These are phyloP conservation scores for Solenodon paradoxus DNA, from an alignment of 2,113 vertebrate genomes.

Conservation along the genomic window DNA sequence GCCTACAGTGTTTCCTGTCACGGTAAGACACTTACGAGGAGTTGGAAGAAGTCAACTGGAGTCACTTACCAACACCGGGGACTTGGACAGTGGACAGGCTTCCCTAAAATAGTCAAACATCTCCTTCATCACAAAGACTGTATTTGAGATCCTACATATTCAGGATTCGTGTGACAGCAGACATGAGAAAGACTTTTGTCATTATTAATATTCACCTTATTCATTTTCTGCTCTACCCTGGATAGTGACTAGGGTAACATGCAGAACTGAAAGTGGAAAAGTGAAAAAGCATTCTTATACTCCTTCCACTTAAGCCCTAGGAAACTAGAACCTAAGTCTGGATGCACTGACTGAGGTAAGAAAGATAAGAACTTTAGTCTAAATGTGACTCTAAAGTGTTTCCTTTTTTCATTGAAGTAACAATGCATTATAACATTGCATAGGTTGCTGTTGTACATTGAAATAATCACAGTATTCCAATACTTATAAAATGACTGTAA, in stretches of 20 bases:
- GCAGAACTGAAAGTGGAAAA: neutral
- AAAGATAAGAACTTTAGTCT: neutral
- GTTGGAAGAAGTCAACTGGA: neutral
- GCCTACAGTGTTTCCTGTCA: neutral
- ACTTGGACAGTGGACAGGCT: neutral
- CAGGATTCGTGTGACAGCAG: too few relatives aligned
- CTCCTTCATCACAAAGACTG: neutral
- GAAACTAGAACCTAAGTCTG: neutral
- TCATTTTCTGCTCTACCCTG: neutral
- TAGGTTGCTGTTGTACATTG: too few relatives aligned
- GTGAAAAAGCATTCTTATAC: neutral
- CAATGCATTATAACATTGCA: too few relatives aligned
- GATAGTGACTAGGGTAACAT: fast-evolving
- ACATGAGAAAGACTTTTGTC: neutral
- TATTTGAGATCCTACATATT: fast-evolving
- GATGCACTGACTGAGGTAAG: fast-evolving
- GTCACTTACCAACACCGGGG: neutral
- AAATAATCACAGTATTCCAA: too few relatives aligned
- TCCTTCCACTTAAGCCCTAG: neutral
- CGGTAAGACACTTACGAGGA: neutral
- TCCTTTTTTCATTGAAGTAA: too few relatives aligned
- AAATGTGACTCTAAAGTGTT: neutral
- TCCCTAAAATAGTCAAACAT: neutral
- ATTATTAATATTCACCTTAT: neutral
- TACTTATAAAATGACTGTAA: too few relatives aligned